Evolutionary conservation across 2,888 invertebrate genomes (phyloP).

Genomic region (Watsonalla binaria): DNA sequence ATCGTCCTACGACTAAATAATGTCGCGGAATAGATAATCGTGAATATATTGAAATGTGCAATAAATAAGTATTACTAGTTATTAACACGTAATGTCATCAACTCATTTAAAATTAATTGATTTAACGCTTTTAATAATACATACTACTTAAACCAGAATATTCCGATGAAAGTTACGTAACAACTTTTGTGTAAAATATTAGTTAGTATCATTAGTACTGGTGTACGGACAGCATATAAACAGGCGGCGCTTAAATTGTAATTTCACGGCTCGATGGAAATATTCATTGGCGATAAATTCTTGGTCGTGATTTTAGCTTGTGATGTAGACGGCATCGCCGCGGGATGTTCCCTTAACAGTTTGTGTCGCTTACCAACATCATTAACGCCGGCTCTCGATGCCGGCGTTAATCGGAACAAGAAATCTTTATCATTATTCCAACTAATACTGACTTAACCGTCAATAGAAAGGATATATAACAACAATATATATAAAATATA

Average conservation of each 20-base stretch:
- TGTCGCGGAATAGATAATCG: no score
- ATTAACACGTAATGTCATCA: no score
- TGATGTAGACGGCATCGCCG: constrained; percentile 31
- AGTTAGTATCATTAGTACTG: constrained; percentile 1
- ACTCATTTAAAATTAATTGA: no score
- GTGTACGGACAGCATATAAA: constrained; percentile 46
- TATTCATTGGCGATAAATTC: constrained; percentile 73
- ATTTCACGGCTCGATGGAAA: constrained; percentile 71
- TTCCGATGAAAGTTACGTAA: background rate
- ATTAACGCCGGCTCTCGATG: constrained; percentile 22
- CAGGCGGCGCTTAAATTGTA: constrained; percentile 67
- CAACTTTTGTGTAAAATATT: constrained; percentile 1
- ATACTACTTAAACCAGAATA: no score
- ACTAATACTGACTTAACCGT: background rate
- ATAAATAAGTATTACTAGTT: no score
- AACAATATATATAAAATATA: background rate
- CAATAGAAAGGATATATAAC: background rate
- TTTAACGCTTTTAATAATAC: no score
- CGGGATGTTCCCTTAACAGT: constrained; percentile 31
- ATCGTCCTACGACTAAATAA: no score
- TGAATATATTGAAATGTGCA: no score
- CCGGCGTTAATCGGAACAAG: constrained; percentile 19
- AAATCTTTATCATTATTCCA: background rate
- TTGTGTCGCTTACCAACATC: constrained; percentile 35
- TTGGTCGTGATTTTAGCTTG: constrained; percentile 57